Percentiles rank a stretch among this genome's conserved stretches.
These are phyloP conservation scores for Drymodes brunneopygia DNA, from an alignment of 2,113 vertebrate genomes.

Conservation along the genomic window DNA sequence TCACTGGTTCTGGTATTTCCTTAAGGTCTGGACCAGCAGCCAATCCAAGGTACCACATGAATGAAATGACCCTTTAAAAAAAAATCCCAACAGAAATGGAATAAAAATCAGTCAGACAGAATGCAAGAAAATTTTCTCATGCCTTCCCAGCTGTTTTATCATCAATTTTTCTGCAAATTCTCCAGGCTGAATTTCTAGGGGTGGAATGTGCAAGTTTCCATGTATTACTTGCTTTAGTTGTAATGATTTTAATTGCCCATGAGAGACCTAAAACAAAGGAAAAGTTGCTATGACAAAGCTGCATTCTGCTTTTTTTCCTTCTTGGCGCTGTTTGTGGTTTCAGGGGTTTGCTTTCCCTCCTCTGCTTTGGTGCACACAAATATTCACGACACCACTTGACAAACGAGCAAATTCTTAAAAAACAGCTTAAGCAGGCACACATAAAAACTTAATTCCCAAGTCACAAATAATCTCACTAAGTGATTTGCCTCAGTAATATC, in stretches of 20 bases:
- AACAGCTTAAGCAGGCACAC: slow-evolving; percentile 21
- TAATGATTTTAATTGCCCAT: background rate
- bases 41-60: background rate
- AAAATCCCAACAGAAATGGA: background rate
- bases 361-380: background rate
- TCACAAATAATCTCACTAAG: slow-evolving; percentile 57
- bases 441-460: slow-evolving; percentile 60
- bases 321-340: background rate
- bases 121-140: background rate
- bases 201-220: background rate
- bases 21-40: background rate
- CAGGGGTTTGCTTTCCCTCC: background rate
- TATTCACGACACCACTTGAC: background rate
- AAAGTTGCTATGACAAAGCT: background rate
- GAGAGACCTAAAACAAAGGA: background rate
- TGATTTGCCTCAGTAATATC: slow-evolving; percentile 32
- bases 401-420: slow-evolving; percentile 19
- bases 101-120: background rate
- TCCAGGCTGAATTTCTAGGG: background rate
- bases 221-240: background rate
- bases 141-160: background rate
- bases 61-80: background rate
- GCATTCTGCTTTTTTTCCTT: background rate
- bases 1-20: background rate
- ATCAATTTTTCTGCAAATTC: background rate